A percentile compares a stretch with the other conserved stretches of the same genome.
Conservation (phyloP, 2,113 vertebrate genomes). For the Recurvirostra avosetta region DNA sequence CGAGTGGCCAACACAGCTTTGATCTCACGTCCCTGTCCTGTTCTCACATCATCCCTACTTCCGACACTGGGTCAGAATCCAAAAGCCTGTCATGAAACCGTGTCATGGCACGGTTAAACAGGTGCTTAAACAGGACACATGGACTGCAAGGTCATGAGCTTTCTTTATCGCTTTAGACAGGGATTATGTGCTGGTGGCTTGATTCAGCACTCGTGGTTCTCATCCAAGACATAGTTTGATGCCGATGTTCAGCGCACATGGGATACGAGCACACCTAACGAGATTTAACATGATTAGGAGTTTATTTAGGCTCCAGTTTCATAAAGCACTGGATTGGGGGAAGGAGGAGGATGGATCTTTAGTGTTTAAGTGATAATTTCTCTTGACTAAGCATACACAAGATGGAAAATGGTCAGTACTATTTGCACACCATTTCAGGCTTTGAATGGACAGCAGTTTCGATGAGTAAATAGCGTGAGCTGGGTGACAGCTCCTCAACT, state of each 20-base stretch:
- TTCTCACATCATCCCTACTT: neutral
- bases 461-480: neutral
- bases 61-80: neutral
- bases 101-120: neutral
- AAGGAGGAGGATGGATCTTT: neutral
- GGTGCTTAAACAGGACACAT: neutral
- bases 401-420: neutral
- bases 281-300: neutral
- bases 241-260: rapidly evolving
- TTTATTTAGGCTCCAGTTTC: neutral
- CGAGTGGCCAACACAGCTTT: neutral
- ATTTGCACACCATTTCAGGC: neutral
- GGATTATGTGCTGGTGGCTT: neutral
- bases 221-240: neutral
- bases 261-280: neutral
- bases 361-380: neutral
- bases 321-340: neutral
- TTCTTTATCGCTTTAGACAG: neutral
- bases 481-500: neutral
- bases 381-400: neutral
- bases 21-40: neutral
- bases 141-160: neutral
- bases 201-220: neutral
- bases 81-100: neutral
- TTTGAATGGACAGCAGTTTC: neutral